Percentiles rank a stretch among this genome's conserved stretches.
phyloP scores from a whole-genome alignment of 2,113 vertebrate genomes.

The Rhinoderma darwinii region DNA sequence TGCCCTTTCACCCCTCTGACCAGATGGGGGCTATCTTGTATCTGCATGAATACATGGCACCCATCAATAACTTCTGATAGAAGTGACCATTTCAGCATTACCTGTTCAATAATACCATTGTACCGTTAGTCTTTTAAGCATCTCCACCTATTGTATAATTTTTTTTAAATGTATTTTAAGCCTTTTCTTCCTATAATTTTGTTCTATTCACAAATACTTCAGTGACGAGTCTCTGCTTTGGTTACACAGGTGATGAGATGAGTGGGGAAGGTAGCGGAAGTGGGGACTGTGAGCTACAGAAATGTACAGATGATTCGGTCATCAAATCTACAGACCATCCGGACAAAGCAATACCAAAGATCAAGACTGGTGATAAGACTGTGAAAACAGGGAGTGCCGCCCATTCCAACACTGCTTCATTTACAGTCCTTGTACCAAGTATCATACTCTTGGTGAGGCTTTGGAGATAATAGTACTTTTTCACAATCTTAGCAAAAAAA shows the following conservation, averaged over 20 bases:
- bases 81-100: too few relatives aligned
- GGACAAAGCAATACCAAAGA: slow-evolving; percentile 58
- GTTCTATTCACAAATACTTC: neutral
- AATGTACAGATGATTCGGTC: slow-evolving; percentile 80
- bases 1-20: too few relatives aligned
- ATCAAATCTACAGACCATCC: slow-evolving; percentile 78
- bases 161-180: neutral
- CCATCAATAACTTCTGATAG: too few relatives aligned
- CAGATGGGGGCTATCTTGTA: too few relatives aligned
- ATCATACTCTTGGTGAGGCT: slow-evolving; percentile 75
- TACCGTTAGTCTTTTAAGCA: too few relatives aligned
- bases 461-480: slow-evolving; percentile 76
- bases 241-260: slow-evolving; percentile 77
- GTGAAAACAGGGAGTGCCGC: slow-evolving; percentile 62
- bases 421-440: slow-evolving; percentile 67
- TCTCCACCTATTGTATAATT: neutral
- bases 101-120: too few relatives aligned
- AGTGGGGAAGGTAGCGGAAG: slow-evolving; percentile 93
- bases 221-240: neutral
- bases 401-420: slow-evolving; percentile 59
- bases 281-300: slow-evolving; percentile 79
- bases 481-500: slow-evolving; percentile 61
- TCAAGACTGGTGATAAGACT: slow-evolving; percentile 58
- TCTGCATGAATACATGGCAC: too few relatives aligned
- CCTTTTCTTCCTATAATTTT: too few relatives aligned